Percentiles rank a stretch among this genome's conserved stretches.
phyloP scores from a whole-genome alignment of 2,888 invertebrate species.

The Agrotis ipsilon region DNA sequence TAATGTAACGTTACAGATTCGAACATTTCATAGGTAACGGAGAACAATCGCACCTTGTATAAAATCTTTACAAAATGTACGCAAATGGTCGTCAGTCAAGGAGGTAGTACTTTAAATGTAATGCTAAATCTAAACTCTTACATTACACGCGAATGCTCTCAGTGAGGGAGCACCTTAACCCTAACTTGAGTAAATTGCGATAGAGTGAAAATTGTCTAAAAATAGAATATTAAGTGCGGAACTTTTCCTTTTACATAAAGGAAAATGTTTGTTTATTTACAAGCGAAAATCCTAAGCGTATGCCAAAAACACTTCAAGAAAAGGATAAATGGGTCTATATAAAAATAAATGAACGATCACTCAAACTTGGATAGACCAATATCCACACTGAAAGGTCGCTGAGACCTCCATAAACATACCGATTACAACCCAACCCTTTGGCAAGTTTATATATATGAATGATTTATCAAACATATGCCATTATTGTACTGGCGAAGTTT shows the following conservation, averaged over 20 bases:
- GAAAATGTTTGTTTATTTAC: conserved; percentile 30
- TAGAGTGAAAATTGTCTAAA: background rate
- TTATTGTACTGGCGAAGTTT: conserved; percentile 56
- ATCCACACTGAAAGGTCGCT: conserved; percentile 42
- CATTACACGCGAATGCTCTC: too few relatives aligned
- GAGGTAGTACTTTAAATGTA: too few relatives aligned
- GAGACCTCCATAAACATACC: conserved; percentile 54
- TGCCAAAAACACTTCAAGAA: conserved; percentile 16
- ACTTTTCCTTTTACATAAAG: background rate
- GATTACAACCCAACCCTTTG: conserved; percentile 37
- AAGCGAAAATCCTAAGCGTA: conserved; percentile 15
- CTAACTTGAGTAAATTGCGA: too few relatives aligned
- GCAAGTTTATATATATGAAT: conserved; percentile 53
- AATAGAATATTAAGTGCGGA: background rate
- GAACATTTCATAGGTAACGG: too few relatives aligned
- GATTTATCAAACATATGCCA: conserved; percentile 63
- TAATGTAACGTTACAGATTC: too few relatives aligned
- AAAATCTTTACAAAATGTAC: too few relatives aligned
- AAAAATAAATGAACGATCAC: conserved; percentile 52
- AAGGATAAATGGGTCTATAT: conserved; percentile 36
- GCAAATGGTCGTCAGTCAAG: too few relatives aligned
- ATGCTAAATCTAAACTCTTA: too few relatives aligned
- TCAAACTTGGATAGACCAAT: conserved; percentile 43
- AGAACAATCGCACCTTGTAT: too few relatives aligned
- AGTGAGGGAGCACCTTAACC: too few relatives aligned